Base-by-base conservation (phyloP, 1,140 invertebrate species). In the Drosophila kepulauana region DNA sequence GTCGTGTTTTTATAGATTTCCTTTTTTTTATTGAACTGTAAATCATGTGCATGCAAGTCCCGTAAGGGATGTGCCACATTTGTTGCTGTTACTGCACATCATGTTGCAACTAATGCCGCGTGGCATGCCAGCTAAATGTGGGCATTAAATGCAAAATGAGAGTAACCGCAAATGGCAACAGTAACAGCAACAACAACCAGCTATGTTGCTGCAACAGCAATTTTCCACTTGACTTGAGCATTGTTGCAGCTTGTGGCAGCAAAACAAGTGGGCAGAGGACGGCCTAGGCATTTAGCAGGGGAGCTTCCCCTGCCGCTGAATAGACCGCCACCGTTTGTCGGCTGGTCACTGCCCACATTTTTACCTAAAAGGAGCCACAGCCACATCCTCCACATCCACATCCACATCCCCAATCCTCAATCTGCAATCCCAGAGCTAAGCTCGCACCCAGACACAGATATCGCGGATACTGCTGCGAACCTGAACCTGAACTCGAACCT, bases 171-270 rank as follows among this genome's bases (percentile, higher is more conserved):
- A 86, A 79, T 77, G 63, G 48, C 57, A 71, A 62, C 20, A 45
- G 48, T 15, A 65, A 76, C 63, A 52, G 28, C 64, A 64, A 56
- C 43, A 64, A 57, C 59, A 70, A 43, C 28, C 52, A 65, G 38
- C 35, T 51, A 49, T 11, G 15, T 35, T 43, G n/a, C 28, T 45
- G 38, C 62, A 30, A 57, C 35, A 57, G 10, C 88, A 85, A 91
- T 91, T 91, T 91, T 91, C 88, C 82, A 91, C 88, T 91, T 91
- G 88, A 91, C 88, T 91, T 87, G 79, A 82, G 79, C 71, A 56
- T 67, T 69, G 54, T 57, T 3, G 75, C 66, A 75, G 69, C 20
- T 74, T 38, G 35, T 3, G 8, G 35, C 49, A 59, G 58, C 49
- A 51, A 64, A 25, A 68, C 65, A 76, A 84, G 79, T 87, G 84